Percentiles rank a stretch among this genome's conserved stretches.
Conservation (phyloP, 2,888 invertebrate genomes). For the Argyresthia albistria region DNA sequence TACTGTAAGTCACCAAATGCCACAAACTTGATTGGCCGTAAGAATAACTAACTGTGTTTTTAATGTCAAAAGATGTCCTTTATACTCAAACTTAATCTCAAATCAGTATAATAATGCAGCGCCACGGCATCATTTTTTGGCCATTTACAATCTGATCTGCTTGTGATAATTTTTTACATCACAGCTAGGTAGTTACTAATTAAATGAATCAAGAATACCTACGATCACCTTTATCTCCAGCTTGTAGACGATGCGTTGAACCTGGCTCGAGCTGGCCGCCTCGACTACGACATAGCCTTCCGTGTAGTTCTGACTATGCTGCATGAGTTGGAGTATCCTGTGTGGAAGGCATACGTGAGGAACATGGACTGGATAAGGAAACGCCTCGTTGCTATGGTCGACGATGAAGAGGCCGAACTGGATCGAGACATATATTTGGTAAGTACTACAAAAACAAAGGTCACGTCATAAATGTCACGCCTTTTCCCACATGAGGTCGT, state of each 20-base stretch:
- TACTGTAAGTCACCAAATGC: constrained; percentile 29
- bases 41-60: too few species aligned
- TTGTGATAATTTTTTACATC: too few species aligned
- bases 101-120: too few species aligned
- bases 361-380: constrained; percentile 56
- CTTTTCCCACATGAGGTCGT: too few species aligned
- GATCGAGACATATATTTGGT: constrained; percentile 47
- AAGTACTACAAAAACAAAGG: constrained; percentile 11
- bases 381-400: constrained; percentile 26
- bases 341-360: constrained; percentile 74
- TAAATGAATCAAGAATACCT: too few species aligned
- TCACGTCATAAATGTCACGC: too few species aligned
- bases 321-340: constrained; percentile 80
- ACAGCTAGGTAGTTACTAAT: too few species aligned
- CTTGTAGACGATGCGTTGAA: constrained; percentile 84
- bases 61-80: too few species aligned
- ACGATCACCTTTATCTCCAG: constrained; percentile 28
- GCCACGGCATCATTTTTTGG: too few species aligned
- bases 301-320: constrained; percentile 78
- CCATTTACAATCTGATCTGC: too few species aligned
- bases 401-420: constrained; percentile 36
- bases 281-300: constrained; percentile 77
- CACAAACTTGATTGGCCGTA: too few species aligned
- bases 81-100: too few species aligned
- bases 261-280: constrained; percentile 75